Evolutionary conservation across 2,113 vertebrate species (phyloP).

Genomic region (Coreoperca whiteheadi): DNA sequence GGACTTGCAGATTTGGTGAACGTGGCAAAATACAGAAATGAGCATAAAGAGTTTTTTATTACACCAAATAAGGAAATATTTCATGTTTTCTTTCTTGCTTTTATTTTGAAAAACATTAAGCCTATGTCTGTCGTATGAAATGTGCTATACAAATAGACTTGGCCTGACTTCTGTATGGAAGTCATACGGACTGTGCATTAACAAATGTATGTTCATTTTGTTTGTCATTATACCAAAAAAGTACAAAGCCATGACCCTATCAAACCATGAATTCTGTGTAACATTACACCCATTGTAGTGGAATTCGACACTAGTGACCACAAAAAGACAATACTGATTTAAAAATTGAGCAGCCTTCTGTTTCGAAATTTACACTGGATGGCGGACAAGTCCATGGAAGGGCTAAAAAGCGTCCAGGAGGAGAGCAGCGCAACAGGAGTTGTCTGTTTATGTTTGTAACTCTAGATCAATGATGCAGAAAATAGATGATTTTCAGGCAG

Average conservation of each 20-base stretch:
- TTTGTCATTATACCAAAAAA: neutral
- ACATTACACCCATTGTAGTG: too few relatives aligned
- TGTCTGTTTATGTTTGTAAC: slow-evolving; percentile 39
- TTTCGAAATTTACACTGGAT: neutral
- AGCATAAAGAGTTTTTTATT: neutral
- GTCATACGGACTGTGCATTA: neutral
- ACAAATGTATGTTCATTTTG: neutral
- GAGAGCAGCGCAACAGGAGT: neutral
- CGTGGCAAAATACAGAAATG: neutral
- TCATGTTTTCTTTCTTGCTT: neutral
- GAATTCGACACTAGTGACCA: slow-evolving; percentile 14
- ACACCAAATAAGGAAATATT: neutral
- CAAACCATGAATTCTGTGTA: neutral
- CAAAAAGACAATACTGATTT: slow-evolving; percentile 25
- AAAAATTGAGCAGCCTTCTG: slow-evolving; percentile 44
- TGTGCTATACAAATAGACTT: too few relatives aligned
- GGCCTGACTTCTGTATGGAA: neutral
- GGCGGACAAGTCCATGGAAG: neutral
- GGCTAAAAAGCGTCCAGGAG: neutral
- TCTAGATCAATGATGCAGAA: slow-evolving; percentile 58
- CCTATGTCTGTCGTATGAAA: too few relatives aligned
- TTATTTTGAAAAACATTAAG: too few relatives aligned
- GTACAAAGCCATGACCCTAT: neutral
- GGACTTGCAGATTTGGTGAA: neutral
- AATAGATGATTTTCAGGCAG: slow-evolving; percentile 44